Evolutionary conservation across 2,888 invertebrate genomes (phyloP), one percentile per base, ranked within the genome.

Genomic region (Mimumesa dahlbomi): DNA sequence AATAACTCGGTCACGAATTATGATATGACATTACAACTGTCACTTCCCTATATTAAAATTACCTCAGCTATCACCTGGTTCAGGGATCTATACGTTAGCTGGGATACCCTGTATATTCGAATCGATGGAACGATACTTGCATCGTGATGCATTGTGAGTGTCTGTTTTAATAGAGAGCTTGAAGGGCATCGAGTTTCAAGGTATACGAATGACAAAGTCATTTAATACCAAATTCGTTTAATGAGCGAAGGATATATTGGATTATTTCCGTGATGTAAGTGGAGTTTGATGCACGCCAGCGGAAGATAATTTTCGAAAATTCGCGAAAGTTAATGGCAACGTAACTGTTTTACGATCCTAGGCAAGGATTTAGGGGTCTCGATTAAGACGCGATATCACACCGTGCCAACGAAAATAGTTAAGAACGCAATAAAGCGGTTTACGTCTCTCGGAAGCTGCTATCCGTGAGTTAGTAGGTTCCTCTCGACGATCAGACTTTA

Each of bases 261-360:
- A n/a, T 66, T 38, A 40, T 19, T 22, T n/a, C 36, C 13, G 56
- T 22, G 67, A 56, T 64, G 56, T 9, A n/a, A 56, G 65, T 29
- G 31, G 45, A 43, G 64, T 43, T 43, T 34, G 14, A 14, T 18
- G 34, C 49, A 6, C 50, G 31, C 34, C 18, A 9, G 22, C 36
- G 40, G 40, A 66, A 66, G 58, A 58, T 59, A 53, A 67, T 59
- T 68, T 66, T 45, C 67, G 52, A 46, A 70, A 71, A 70, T 64
- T 63, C 49, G 52, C 29, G 38, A 1, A 2, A 40, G 52, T 71
- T 71, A 54, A 73, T 46, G 58, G 34, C 29, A 19, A 31, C 31
- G 66, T 58, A 54, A 62, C 57, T 14, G 72, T 67, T 73, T 73
- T 74, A 69, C 7, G 65, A 69, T 42, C 25, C 38, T 18, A 18